Base-by-base conservation (phyloP, 2,113 vertebrate species). In the Mormoops blainvillei region DNA sequence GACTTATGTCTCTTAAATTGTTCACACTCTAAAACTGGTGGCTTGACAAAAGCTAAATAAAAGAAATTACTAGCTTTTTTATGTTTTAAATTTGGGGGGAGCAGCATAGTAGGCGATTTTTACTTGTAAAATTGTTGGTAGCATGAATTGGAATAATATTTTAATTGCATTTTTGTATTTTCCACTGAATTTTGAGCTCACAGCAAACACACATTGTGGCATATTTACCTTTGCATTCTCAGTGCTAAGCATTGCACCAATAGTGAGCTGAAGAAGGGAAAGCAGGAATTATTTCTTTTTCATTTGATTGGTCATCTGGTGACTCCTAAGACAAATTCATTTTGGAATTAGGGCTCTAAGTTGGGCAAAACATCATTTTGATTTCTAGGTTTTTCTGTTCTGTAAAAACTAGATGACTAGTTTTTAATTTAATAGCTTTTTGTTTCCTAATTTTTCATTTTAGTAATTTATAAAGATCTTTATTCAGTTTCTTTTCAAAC, bases 41-140 rank as follows among this genome's bases (percentile, higher is more conserved):
- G 87, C 58, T 85, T 97, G 92, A 83, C 93, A 98, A 97, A 98
- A n/a, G 10, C 67, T 92, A 96, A 73, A 83, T 87, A 41, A 86
- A 97, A 94, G 77, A 83, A 96, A 81, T 89, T 89, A 96, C 95
- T 96, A 94, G 10, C 26, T 67, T 24, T 63, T 76, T 77, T 52
- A 33, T 38, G 82, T 63, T 94, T 76, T 11, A 52, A 45, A 73
- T 63, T 84, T n/a, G n/a, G 19, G 20, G 38, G 54, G 14, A 12
- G 5, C 15, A 91, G 4, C 38, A 1, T 19, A 61, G 31, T 31
- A 91, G 31, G 31, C 1, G 36, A 68, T 28, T 73, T 61, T 90
- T 85, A 67, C 36, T 86, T 80, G 20, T 80, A 38, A 26, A 74
- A 68, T 78, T 68, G 22, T 54, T 93, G 15, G 36, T 38, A 74